Base-by-base conservation (phyloP, 2,113 vertebrate genomes). In the Parotia lawesii region DNA sequence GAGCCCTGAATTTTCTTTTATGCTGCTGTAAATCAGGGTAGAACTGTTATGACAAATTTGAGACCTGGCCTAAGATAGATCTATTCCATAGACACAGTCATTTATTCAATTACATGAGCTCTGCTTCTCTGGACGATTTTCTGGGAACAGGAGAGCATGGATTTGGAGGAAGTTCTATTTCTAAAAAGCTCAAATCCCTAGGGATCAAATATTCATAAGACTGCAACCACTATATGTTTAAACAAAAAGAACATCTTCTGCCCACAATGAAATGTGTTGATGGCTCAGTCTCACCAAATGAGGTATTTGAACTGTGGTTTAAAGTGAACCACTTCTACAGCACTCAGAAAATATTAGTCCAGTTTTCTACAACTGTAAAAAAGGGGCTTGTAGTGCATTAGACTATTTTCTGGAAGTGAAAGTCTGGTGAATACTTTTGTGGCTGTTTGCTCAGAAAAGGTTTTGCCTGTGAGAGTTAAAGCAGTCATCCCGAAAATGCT, bases 101-200 rank as follows among this genome's bases (percentile, higher is more conserved):
- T 92, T 94, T 93, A 92, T 90, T 90, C 91, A 93, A 86, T 96
- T 95, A 91, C 24, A 87, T 1, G 1, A 89, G 54, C 65, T 93
- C 87, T 95, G 64, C 71, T 73, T 94, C 73, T 94, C 92, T 87
- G 65, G 53, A 84, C 81, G 64, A 83, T 37, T 94, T 96, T 95
- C 94, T 91, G 90, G 80, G 88, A 95, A 90, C 8, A 87, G 40
- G 28, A 90, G 71, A 89, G 77, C 62, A 75, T 10, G 77, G 80
- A 90, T 97, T 95, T 95, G 67, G 42, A 90, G 54, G 40, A 89
- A 90, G 20, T 44, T 76, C 50, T 75, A 6, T 89, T 97, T 94
- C 74, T 94, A 87, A 80, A 93, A 95, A 95, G 44, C 44, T 60
- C 65, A 91, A 81, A 96, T 96, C 83, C 74, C 61, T 57, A 58